Evolutionary conservation across 2,797 vertebrate genomes (phyloP).

Genomic region (Lepidocolaptes lacrymiger): DNA sequence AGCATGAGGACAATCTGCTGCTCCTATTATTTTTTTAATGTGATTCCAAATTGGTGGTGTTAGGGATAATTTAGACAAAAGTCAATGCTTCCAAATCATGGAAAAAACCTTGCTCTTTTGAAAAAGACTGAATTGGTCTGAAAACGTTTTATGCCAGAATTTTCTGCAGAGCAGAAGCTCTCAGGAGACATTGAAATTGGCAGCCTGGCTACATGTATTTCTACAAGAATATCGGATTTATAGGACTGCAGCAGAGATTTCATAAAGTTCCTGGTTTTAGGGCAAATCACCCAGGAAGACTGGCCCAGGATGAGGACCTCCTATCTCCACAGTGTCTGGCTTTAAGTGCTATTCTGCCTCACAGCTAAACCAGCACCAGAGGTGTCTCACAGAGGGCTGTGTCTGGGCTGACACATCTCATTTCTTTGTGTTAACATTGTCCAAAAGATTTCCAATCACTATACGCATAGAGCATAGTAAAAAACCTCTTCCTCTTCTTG

Average conservation of each 20-base stretch:
- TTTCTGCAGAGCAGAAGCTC: neutral
- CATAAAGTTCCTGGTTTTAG: neutral
- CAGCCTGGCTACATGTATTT: neutral
- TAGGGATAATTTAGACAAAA: neutral
- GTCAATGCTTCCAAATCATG: neutral
- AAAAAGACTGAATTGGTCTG: neutral
- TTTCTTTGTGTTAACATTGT: neutral
- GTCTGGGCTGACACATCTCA: neutral
- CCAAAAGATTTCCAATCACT: neutral
- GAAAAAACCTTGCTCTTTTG: neutral
- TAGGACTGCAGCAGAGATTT: neutral
- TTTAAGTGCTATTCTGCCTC: neutral
- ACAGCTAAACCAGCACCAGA: neutral
- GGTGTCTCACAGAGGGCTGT: neutral
- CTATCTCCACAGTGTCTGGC: neutral
- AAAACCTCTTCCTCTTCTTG: neutral
- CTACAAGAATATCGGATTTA: neutral
- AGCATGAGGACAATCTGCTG: neutral
- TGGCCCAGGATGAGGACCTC: neutral
- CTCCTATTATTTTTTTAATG: neutral
- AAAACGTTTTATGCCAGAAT: neutral
- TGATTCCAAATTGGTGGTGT: neutral
- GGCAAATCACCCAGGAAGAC: neutral
- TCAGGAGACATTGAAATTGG: neutral
- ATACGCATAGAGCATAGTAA: fast-evolving